These are phyloP conservation scores for Kryptolebias ocellatus DNA, from an alignment of 2,797 vertebrate genomes.

Conservation along the genomic window DNA sequence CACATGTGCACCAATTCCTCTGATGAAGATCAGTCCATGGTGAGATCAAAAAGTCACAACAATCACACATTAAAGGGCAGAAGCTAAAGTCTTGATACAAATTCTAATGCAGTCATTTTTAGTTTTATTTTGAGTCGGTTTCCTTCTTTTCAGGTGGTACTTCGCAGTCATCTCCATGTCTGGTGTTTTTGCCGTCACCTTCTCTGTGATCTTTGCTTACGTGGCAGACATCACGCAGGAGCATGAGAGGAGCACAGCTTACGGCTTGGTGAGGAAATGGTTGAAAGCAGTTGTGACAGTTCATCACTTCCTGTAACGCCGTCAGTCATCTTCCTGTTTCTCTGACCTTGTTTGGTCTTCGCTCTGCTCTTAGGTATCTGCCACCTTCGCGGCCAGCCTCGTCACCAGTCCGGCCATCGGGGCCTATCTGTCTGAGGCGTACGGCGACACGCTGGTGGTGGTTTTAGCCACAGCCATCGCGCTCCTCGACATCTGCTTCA, in stretches of 20 bases:
- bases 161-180: conserved; percentile 95
- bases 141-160: conserved; percentile 86
- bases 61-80: neutral
- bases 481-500: conserved; percentile 92
- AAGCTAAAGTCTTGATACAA: neutral
- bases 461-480: conserved; percentile 91
- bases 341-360: neutral
- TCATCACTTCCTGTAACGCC: neutral
- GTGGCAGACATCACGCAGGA: conserved; percentile 93
- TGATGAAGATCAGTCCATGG: conserved; percentile 96
- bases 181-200: conserved; percentile 92
- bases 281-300: neutral
- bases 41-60: conserved; percentile 62
- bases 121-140: neutral
- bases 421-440: conserved; percentile 87
- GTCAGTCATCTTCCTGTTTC: neutral
- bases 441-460: conserved; percentile 90
- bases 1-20: conserved; percentile 92
- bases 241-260: conserved; percentile 92
- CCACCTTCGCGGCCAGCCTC: conserved; percentile 91
- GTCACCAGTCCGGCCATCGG: conserved; percentile 93
- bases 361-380: conserved; percentile 83
- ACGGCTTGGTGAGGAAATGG: conserved; percentile 86
- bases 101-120: neutral
- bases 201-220: conserved; percentile 93